Evolutionary conservation across 2,113 vertebrate genomes (phyloP).

Genomic region (Pipra filicauda): DNA sequence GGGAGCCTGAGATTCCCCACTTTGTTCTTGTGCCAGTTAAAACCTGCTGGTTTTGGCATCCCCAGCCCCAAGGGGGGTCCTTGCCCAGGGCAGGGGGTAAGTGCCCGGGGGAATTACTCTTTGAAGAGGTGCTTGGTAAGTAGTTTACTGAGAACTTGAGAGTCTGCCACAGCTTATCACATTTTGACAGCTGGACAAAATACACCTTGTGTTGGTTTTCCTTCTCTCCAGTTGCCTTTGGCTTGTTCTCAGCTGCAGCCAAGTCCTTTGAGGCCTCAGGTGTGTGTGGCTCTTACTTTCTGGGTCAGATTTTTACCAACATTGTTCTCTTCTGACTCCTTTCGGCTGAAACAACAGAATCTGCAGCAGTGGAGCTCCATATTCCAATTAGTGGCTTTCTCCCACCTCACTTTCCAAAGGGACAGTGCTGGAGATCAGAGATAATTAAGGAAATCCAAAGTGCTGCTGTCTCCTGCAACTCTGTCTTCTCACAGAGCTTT

Average conservation of each 20-base stretch:
- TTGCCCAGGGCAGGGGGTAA: neutral
- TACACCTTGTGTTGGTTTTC: neutral
- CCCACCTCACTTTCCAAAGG: neutral
- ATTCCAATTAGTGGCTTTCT: neutral
- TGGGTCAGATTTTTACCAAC: neutral
- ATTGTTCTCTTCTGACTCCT: neutral
- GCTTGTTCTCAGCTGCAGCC: neutral
- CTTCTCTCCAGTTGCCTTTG: neutral
- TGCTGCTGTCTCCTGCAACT: neutral
- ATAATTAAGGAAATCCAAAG: neutral
- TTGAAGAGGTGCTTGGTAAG: neutral
- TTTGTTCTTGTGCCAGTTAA: neutral
- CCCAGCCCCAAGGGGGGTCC: neutral
- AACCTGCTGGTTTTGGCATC: neutral
- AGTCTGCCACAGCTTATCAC: neutral
- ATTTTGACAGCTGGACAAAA: neutral
- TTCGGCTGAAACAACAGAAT: neutral
- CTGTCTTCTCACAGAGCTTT: neutral
- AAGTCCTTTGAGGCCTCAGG: neutral
- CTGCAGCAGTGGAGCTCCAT: neutral
- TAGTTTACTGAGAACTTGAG: neutral
- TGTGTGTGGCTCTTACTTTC: fast-evolving
- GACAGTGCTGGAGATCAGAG: neutral
- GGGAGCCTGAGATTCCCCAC: neutral
- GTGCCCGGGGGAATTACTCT: neutral